Base-by-base conservation (phyloP, 2,888 invertebrate genomes). In the Metellina segmentata region DNA sequence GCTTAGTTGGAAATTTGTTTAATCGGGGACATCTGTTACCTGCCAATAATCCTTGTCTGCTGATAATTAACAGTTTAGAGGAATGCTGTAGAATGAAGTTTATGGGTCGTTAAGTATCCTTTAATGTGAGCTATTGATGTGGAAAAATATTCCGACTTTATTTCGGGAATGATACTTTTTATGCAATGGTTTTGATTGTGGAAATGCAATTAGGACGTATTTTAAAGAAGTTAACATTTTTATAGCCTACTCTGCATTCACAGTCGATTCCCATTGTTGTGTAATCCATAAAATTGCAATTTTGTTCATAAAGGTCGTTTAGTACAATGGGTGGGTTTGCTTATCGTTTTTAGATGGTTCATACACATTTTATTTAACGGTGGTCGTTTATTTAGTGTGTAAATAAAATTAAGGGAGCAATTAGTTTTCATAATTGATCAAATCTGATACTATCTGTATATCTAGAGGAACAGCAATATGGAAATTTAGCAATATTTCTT, bases 41-140 rank as follows among this genome's bases (percentile, higher is more conserved):
- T 83, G 72, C 82, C 82, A 83, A 72, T 83, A 82, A 83, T 48
- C 48, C 61, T 20, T 70, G 81, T 72, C 71, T 49, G 48, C 72
- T 69, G 49, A 72, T 71, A 71, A 72, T 83, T 81, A 81, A 81
- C 81, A 34, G 81, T 52, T 78, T 9, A 61, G 78, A 78, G 78
- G 52, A 52, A 78, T 78, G 52, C 6, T 19, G 52, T 8, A 19
- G 52, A 78, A 78, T 78, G 20, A 78, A 78, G 78, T 78, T 16
- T 52, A 78, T 78, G 51, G 78, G 51, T 78, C 78, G 78, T 78
- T n/a, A 78, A 52, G 19, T 19, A 78, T 7, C 51, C 52, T 52
- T 52, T 78, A 48, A 78, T 78, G 52, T 78, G 51, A 7, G 7
- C 19, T 52, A 78, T 49, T 13, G 78, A 78, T 52, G 16, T 16